Evolutionary conservation across 2,888 invertebrate species (phyloP).

Genomic region (Rotaria macrura): DNA sequence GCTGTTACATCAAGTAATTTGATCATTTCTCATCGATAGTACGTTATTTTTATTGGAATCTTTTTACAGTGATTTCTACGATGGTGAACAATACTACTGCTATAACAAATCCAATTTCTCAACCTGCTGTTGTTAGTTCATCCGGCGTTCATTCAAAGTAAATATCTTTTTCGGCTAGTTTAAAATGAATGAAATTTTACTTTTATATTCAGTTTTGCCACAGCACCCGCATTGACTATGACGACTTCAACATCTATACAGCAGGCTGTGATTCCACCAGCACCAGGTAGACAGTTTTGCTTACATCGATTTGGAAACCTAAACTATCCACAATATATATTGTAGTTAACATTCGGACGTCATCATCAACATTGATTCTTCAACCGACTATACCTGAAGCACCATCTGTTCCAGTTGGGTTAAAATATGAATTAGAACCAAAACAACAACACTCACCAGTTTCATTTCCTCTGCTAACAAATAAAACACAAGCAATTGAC

Average conservation of each 20-base stretch:
- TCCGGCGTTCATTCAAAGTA: neutral
- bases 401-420: neutral
- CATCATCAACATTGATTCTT: neutral
- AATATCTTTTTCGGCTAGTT: neutral
- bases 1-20: neutral
- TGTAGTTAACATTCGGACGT: neutral
- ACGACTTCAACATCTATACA: neutral
- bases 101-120: neutral
- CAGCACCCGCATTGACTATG: neutral
- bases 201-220: neutral
- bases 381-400: neutral
- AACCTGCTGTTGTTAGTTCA: neutral
- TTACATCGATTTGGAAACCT: too few relatives aligned
- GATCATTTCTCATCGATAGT: neutral
- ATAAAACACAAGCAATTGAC: neutral
- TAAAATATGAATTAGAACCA: neutral
- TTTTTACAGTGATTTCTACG: neutral
- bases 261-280: neutral
- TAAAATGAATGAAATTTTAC: too few relatives aligned
- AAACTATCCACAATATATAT: too few relatives aligned
- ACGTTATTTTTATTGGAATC: neutral
- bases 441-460: neutral
- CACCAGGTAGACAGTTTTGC: neutral
- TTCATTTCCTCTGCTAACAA: neutral
- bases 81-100: neutral